Evolutionary conservation across 2,113 vertebrate genomes (phyloP).

Genomic region (Petaurus breviceps): DNA sequence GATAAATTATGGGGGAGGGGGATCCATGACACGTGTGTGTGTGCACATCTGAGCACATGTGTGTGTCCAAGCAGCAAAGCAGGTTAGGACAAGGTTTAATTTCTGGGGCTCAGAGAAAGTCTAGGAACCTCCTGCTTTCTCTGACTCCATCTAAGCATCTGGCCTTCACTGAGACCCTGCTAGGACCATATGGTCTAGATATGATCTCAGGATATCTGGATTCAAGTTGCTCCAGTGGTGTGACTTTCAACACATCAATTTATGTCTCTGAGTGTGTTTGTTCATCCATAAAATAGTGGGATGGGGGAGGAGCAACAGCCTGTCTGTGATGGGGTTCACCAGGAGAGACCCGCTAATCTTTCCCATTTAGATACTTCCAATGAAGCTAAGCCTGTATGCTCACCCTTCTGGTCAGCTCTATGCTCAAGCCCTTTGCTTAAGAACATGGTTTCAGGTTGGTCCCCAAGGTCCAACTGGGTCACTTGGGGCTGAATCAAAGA

Average conservation of each 20-base stretch:
- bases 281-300: not conserved
- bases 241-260: not conserved
- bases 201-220: not conserved
- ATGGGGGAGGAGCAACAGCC: not conserved
- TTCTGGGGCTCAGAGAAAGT: not conserved
- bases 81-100: not conserved
- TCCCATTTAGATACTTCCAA: not conserved
- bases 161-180: not conserved
- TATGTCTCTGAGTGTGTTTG: not conserved
- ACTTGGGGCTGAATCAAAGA: not conserved
- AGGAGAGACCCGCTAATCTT: not conserved
- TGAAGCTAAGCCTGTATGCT: not conserved
- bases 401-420: not conserved
- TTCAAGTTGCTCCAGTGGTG: not conserved
- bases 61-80: not conserved
- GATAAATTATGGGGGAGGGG: not conserved
- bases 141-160: not conserved
- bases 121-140: not conserved
- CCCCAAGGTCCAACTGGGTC: not conserved
- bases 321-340: not conserved
- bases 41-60: not conserved
- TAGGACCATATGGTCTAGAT: not conserved
- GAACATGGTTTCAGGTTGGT: not conserved
- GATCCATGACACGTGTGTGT: not conserved
- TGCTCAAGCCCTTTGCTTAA: not conserved